These are phyloP conservation scores for Heteromormyrus szaboi DNA, from an alignment of 2,797 vertebrate species.

Conservation along the genomic window DNA sequence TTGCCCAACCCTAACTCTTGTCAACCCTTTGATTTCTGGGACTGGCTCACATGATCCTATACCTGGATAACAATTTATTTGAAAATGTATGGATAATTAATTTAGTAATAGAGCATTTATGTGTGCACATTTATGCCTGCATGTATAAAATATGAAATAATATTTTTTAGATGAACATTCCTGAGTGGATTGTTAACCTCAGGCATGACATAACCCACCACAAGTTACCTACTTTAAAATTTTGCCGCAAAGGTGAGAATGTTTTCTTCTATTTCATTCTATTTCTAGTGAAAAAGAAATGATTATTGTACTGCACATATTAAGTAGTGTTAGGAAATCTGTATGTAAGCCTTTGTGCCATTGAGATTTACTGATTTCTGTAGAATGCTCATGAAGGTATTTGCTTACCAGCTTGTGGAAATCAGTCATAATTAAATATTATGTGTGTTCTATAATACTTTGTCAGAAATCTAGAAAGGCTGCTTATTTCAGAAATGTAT, in stretches of 20 bases:
- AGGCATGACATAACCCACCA: constrained; percentile 86
- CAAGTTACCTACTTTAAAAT: constrained; percentile 76
- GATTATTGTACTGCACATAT: background rate
- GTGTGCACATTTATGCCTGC: too few species aligned
- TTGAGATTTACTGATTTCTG: background rate
- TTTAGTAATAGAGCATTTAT: background rate
- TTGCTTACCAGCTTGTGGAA: background rate
- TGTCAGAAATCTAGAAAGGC: background rate
- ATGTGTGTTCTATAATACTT: background rate
- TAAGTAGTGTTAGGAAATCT: background rate
- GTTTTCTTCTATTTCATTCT: background rate
- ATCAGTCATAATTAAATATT: background rate
- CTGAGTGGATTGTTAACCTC: constrained; percentile 86
- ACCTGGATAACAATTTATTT: background rate
- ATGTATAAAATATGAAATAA: background rate
- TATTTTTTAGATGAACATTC: constrained; percentile 72
- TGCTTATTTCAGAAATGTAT: background rate
- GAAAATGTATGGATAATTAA: background rate
- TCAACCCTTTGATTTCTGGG: background rate
- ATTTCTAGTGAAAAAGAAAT: background rate
- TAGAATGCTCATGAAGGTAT: background rate
- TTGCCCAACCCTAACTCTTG: background rate
- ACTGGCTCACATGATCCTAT: background rate
- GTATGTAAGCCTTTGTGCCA: background rate
- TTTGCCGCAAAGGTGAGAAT: constrained; percentile 77